A percentile compares a stretch with the other conserved stretches of the same genome.
Conservation (phyloP, 2,797 vertebrate species). For the Podarcis siculus region DNA sequence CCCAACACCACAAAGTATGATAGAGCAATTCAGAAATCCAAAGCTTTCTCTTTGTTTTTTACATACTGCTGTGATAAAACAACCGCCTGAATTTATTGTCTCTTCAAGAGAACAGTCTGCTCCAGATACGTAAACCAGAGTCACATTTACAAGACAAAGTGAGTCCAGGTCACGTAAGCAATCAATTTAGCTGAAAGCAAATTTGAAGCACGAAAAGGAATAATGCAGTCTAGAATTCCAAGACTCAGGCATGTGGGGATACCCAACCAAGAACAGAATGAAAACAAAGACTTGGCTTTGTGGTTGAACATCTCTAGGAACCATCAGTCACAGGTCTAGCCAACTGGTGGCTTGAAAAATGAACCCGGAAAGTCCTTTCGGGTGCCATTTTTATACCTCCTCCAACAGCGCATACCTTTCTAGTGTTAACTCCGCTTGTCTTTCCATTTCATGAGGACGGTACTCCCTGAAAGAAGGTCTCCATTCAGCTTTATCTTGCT, state of each 20-base stretch:
- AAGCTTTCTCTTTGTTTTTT: not conserved
- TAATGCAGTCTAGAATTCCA: no score
- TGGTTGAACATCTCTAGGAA: not conserved
- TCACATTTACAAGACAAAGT: not conserved
- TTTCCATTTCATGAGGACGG: constrained; percentile 66
- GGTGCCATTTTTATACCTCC: not conserved
- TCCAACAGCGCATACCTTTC: constrained; percentile 74
- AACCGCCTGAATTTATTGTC: not conserved
- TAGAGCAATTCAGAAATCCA: not conserved
- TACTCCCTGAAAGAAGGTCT: constrained; percentile 72
- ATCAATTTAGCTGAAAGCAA: not conserved
- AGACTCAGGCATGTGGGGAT: not conserved
- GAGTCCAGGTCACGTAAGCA: not conserved
- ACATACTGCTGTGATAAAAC: not conserved
- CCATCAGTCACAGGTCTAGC: not conserved
- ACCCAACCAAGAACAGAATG: not conserved
- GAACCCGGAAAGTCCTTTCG: not conserved
- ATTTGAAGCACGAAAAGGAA: not conserved
- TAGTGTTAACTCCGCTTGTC: constrained; percentile 70
- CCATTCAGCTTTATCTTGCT: constrained; percentile 73
- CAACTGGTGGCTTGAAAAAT: not conserved
- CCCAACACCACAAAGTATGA: not conserved
- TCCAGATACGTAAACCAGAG: not conserved
- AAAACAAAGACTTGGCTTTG: no score
- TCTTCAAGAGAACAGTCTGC: not conserved